Percentiles rank a stretch among this genome's conserved stretches.
These are phyloP conservation scores for Drosophila hydei DNA, from an alignment of 1,140 invertebrate genomes.

Conservation along the genomic window DNA sequence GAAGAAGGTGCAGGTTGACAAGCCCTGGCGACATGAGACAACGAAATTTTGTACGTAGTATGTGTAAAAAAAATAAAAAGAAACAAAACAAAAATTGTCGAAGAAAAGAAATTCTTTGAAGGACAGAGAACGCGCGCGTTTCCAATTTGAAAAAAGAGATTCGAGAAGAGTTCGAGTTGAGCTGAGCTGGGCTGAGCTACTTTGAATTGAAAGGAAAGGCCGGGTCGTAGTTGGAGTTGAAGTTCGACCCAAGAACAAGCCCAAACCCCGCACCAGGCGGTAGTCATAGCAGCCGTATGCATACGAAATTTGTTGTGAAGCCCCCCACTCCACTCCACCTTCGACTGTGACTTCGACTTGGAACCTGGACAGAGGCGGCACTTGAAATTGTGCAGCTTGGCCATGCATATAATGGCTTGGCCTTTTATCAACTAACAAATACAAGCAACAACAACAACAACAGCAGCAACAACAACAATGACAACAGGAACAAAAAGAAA, in stretches of 20 bases:
- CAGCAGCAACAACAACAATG: constrained; percentile 47
- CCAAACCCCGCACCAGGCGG: constrained; percentile 31
- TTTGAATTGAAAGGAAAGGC: constrained; percentile 74
- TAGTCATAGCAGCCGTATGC: constrained; percentile 77
- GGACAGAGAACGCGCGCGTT: constrained; percentile 54
- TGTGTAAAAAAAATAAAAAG: constrained; percentile 21
- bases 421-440: constrained; percentile 82
- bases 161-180: constrained; percentile 19
- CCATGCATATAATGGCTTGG: constrained; percentile 81
- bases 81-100: neutral
- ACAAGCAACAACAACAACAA: constrained; percentile 50
- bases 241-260: constrained; percentile 31
- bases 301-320: constrained; percentile 69
- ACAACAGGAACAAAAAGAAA: constrained; percentile 48
- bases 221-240: constrained; percentile 35
- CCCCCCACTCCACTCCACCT: neutral
- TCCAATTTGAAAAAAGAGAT: constrained; percentile 66
- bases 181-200: constrained; percentile 38
- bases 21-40: constrained; percentile 75
- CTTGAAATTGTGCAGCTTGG: constrained; percentile 79
- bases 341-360: neutral
- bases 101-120: constrained; percentile 72
- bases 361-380: constrained; percentile 56
- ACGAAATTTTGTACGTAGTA: constrained; percentile 60
- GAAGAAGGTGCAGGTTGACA: constrained; percentile 69